A percentile compares a stretch with the other conserved stretches of the same genome.
Conservation (phyloP, 2,888 invertebrate genomes). For the Apotomis capreana region DNA sequence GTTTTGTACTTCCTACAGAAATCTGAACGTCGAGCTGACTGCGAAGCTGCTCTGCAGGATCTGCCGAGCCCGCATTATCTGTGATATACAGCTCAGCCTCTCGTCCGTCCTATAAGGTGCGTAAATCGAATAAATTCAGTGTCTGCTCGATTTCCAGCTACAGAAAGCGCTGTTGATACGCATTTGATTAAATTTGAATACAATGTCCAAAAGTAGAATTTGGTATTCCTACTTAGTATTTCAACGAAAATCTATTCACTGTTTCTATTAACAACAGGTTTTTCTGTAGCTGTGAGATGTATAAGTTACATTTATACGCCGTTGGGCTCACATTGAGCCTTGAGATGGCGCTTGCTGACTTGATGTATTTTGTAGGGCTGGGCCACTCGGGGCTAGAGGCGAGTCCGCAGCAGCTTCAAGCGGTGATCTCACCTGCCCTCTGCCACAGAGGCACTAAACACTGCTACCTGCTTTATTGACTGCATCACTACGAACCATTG, state of each 20-base stretch:
- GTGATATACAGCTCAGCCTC: conserved; percentile 84
- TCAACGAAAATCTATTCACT: neutral
- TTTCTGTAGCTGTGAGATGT: conserved; percentile 19
- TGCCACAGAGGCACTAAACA: conserved; percentile 79
- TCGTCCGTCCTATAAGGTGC: conserved; percentile 83
- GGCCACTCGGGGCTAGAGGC: conserved; percentile 87
- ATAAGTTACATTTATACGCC: conserved; percentile 1
- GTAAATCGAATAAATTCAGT: conserved; percentile 30
- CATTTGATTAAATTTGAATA: conserved; percentile 30
- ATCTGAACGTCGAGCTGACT: conserved; percentile 78
- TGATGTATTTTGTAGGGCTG: conserved; percentile 80
- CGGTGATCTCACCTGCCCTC: conserved; percentile 82
- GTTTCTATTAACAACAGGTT: neutral
- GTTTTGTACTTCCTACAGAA: conserved; percentile 56
- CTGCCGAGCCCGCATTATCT: conserved; percentile 83
- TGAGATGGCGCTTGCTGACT: conserved; percentile 43
- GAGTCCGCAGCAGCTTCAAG: conserved; percentile 82
- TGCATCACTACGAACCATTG: conserved; percentile 85
- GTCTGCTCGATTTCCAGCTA: neutral
- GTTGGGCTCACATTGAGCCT: conserved; percentile 19
- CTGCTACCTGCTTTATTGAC: conserved; percentile 86
- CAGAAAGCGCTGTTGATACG: conserved; percentile 5
- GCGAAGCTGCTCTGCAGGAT: conserved; percentile 80
- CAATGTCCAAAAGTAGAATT: conserved; percentile 13
- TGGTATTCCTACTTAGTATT: neutral